A percentile compares a stretch with the other conserved stretches of the same genome.
phyloP scores from a whole-genome alignment of 2,113 vertebrate genomes.

The Girardinichthys multiradiatus region DNA sequence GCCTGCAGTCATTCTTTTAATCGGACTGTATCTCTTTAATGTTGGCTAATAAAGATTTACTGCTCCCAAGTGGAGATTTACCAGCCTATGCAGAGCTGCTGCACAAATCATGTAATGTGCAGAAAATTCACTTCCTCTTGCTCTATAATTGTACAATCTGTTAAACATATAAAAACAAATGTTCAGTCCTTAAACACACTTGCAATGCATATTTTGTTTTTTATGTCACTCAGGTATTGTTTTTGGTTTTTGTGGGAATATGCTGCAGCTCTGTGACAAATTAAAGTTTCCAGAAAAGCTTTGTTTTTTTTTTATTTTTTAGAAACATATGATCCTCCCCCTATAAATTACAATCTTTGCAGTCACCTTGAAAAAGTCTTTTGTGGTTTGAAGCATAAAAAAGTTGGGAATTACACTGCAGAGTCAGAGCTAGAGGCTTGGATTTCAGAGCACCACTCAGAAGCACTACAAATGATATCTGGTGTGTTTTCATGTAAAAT shows the following conservation, averaged over 20 bases:
- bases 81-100: constrained; percentile 16
- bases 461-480: constrained; percentile 59
- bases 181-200: constrained; percentile 9
- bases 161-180: constrained; percentile 33
- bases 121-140: constrained; percentile 27
- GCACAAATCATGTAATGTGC: constrained; percentile 13
- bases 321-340: neutral
- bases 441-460: constrained; percentile 61
- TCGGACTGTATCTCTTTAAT: constrained; percentile 29
- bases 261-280: constrained; percentile 3
- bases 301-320: neutral
- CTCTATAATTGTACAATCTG: constrained; percentile 21
- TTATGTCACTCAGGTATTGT: neutral
- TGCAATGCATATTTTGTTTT: neutral
- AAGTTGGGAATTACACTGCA: constrained; percentile 69
- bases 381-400: constrained; percentile 62
- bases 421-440: constrained; percentile 61
- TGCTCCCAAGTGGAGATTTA: constrained; percentile 29
- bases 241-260: neutral
- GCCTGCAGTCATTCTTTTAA: constrained; percentile 29
- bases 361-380: constrained; percentile 69
- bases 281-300: neutral
- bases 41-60: constrained; percentile 52
- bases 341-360: neutral
- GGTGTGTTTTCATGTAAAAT: constrained; percentile 54